These are phyloP conservation scores for Pissodes strobi DNA, from an alignment of 1,140 invertebrate genomes.

Conservation along the genomic window DNA sequence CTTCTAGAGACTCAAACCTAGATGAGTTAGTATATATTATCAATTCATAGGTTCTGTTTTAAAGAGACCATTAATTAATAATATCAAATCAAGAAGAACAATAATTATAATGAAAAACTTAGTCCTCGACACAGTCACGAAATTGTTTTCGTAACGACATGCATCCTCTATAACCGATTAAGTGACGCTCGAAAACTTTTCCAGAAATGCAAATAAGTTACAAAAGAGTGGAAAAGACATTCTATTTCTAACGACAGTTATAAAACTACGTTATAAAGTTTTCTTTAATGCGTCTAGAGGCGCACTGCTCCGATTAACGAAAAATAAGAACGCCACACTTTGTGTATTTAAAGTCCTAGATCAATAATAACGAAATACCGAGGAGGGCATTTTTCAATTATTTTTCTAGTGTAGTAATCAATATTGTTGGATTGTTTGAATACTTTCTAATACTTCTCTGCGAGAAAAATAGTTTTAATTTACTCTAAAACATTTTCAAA, in stretches of 20 bases:
- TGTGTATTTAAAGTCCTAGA: not conserved
- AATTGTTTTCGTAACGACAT: too few species aligned
- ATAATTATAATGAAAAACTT: too few species aligned
- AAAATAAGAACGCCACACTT: not conserved
- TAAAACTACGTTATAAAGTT: conserved; percentile 35
- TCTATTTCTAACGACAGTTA: conserved; percentile 29
- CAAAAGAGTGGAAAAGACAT: conserved; percentile 25
- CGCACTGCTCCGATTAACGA: conserved; percentile 12
- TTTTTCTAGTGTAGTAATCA: conserved; percentile 25
- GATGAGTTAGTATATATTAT: too few species aligned
- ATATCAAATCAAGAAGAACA: too few species aligned
- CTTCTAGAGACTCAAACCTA: too few species aligned
- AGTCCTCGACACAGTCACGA: too few species aligned
- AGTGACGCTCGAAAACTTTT: conserved; percentile 1
- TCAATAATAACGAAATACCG: too few species aligned
- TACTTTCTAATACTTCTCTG: not conserved
- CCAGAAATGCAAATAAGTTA: conserved; percentile 19
- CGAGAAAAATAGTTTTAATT: not conserved
- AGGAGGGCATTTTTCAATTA: too few species aligned
- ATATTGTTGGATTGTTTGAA: not conserved
- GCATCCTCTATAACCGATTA: too few species aligned
- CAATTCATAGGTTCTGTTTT: too few species aligned
- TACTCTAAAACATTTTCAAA: not conserved
- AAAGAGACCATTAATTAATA: too few species aligned
- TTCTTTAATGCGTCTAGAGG: conserved; percentile 38